Base-by-base conservation (phyloP, 2,888 invertebrate species). In the Drosophila stalkeri region DNA sequence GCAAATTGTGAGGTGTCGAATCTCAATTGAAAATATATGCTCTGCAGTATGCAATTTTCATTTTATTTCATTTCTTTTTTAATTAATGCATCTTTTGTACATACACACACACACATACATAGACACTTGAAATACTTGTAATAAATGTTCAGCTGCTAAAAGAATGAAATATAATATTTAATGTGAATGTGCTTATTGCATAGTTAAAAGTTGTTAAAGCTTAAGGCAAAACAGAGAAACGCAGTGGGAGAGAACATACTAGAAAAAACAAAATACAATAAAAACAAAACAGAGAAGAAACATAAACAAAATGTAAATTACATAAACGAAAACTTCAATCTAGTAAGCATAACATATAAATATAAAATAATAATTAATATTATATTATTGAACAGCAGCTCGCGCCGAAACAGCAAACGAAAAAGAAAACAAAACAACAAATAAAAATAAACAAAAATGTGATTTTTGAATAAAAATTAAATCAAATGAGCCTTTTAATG, bases 381-480 rank as follows among this genome's bases (percentile, higher is more conserved):
- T 57, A 78, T 66, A 68, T 63, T 77, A 80, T 76, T 71, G 64
- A 77, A 75, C 62, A 82, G 70, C 79, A 77, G 71, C 78, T 81
- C 80, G 80, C 70, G 70, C 46, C 63, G 70, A 55, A 75, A 80
- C 71, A 81, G 82, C 70, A 67, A 63, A 35, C n/a, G 18, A 62
- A 60, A 57, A 70, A 66, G 16, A 39, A 49, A 62, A 20, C 65
- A 33, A 63, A 52, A 46, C 23, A 46, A 47, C 11, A 51, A 35
- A 86, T 55, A 27, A 27, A 55, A 55, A 55, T 55, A 55, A 41
- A 55, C 39, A 86, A 71, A 90, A 89, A 86, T 88, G 87, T 88
- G 87, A 88, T 88, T 88, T 90, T 88, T 88, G 80, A 88, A 90
- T 88, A 90, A 88, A 88, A 80, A 86, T 89, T 81, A 82, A 87